Conservation (phyloP, 1,140 invertebrate genomes). For the Carcinoscorpius rotundicauda region DNA sequence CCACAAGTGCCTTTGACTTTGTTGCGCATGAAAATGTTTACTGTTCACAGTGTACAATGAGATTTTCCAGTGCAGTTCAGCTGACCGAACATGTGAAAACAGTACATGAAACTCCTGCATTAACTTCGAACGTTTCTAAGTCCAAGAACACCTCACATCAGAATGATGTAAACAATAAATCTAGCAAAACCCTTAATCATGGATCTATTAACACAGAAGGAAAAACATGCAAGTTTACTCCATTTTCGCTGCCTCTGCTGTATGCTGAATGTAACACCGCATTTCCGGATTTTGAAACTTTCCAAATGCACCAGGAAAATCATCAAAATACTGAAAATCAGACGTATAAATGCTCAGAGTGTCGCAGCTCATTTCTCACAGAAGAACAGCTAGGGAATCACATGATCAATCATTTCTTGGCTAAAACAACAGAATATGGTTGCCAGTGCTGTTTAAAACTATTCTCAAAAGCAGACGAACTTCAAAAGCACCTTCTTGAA, state of each 20-base stretch:
- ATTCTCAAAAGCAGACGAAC: conserved; percentile 67
- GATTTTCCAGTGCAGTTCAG: conserved; percentile 38
- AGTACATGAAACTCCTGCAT: conserved; percentile 31
- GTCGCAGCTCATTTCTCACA: conserved; percentile 51
- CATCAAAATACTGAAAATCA: conserved; percentile 47
- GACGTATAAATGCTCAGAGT: conserved; percentile 51
- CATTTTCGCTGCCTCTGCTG: conserved; percentile 42
- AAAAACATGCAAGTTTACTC: too few relatives aligned
- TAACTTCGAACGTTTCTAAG: too few relatives aligned
- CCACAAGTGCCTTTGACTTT: conserved; percentile 14
- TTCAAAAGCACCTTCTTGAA: conserved; percentile 72
- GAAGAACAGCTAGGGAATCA: conserved; percentile 62
- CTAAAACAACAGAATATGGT: conserved; percentile 61
- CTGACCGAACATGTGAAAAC: conserved; percentile 49
- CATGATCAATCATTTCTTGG: conserved; percentile 58
- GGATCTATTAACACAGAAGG: too few relatives aligned
- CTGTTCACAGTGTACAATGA: conserved; percentile 42
- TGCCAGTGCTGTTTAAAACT: conserved; percentile 71
- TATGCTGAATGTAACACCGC: conserved; percentile 79
- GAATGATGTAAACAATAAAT: too few relatives aligned
- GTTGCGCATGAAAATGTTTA: conserved; percentile 27
- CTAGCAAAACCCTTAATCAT: too few relatives aligned
- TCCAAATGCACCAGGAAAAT: conserved; percentile 64
- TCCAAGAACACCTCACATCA: too few relatives aligned
- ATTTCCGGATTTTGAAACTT: conserved; percentile 74